A percentile compares a stretch with the other conserved stretches of the same genome.
phyloP scores from a whole-genome alignment of 2,888 invertebrate genomes.

The Brachyptera risi region DNA sequence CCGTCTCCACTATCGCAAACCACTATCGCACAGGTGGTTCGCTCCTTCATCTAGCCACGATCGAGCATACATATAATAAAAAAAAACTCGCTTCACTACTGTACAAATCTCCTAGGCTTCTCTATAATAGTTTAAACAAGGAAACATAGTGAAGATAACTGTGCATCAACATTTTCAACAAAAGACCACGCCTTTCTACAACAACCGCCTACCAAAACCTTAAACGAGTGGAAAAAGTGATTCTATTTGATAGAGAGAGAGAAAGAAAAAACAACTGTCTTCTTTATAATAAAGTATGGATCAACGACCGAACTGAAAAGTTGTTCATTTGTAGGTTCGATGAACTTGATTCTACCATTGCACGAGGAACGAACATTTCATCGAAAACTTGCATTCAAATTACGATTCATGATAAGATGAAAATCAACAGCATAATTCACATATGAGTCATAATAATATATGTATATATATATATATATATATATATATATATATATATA shows the following conservation, averaged over 20 bases:
- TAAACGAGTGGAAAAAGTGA: not conserved
- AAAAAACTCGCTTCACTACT: not conserved
- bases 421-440: too few species aligned
- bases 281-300: not conserved
- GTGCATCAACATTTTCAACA: slow-evolving; percentile 8
- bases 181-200: slow-evolving; percentile 8
- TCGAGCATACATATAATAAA: not conserved
- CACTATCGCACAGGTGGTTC: too few species aligned
- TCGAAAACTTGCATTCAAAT: slow-evolving; percentile 9
- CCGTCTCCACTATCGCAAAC: too few species aligned
- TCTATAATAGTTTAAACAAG: slow-evolving; percentile 1
- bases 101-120: not conserved
- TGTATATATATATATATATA: too few species aligned
- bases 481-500: too few species aligned
- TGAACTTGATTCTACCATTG: slow-evolving; percentile 12
- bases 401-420: too few species aligned
- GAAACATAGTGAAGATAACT: slow-evolving; percentile 11
- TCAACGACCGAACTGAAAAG: slow-evolving; percentile 6
- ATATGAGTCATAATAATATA: too few species aligned
- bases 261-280: not conserved
- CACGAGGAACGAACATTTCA: too few species aligned
- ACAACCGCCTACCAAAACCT: slow-evolving; percentile 12
- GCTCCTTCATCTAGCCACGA: too few species aligned
- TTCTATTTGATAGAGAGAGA: slow-evolving; percentile 5
- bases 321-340: not conserved